Evolutionary conservation across 2,888 invertebrate genomes (phyloP), one percentile per base, ranked within the genome.

Genomic region (Himalopsyche kuldschensis): DNA sequence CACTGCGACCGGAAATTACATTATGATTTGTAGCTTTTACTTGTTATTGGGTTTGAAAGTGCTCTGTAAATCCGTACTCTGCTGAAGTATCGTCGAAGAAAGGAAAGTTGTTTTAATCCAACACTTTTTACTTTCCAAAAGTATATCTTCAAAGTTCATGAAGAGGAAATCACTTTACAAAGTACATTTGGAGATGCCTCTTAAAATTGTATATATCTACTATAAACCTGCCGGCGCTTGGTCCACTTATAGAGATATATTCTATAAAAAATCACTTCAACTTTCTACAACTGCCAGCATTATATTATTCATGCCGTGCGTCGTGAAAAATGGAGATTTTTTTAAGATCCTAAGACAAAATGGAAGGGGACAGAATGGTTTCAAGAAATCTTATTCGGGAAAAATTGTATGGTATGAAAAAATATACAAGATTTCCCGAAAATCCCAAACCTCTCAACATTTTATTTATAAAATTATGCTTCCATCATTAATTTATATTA

Each of bases 1-100:
- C 83, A 83, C 76, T 81, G 81, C 31, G 81, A 47, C 83, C 85
- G 85, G 83, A 85, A 83, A 85, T 85, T 83, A 83, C 69, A 82
- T 83, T 85, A 82, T 85, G 85, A 85, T 85, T 85, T 85, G 85
- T 83, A 81, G 85, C 55, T 77, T 83, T 83, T 47, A 80, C 75
- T 85, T 75, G 83, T 85, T 85, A 85, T 85, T 82, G 85, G 85
- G 79, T 79, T 63, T 81, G 77, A 41, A 30, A 81, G 83, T 83
- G 81, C 79, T 69, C 79, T 63, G 76, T 48, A 83, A 83, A 80
- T 76, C 35, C 47, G 78, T 47, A 76, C 78, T 69, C 27, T 27
- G 30, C 6, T 69, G 69, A 69, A 69, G 69, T 30, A 69, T 69
- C 69, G 69, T 1, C 27, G 69, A 69, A 69, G 69, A 69, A 69